These are phyloP conservation scores for Drosophila nebulosa DNA, from an alignment of 1,140 invertebrate species.

Conservation along the genomic window DNA sequence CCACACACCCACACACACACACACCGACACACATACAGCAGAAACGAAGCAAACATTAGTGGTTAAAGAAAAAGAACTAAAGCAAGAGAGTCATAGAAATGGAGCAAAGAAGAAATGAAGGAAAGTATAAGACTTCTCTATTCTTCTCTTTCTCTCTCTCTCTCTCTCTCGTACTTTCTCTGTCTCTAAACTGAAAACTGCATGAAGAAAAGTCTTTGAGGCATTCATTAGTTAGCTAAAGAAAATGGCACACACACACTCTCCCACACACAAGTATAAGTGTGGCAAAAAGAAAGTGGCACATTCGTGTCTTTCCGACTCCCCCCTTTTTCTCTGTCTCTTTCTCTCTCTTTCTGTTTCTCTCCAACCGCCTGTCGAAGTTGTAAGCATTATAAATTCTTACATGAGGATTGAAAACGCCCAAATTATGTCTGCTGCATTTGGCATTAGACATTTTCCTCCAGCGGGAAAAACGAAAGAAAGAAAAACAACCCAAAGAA, in stretches of 20 bases:
- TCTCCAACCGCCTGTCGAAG: not conserved
- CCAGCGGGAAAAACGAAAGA: not conserved
- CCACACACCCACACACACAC: slow-evolving; percentile 16
- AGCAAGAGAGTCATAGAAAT: slow-evolving; percentile 10
- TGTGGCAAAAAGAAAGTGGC: slow-evolving; percentile 30
- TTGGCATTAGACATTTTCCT: slow-evolving; percentile 18
- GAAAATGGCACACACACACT: slow-evolving; percentile 43
- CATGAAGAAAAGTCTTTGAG: slow-evolving; percentile 41
- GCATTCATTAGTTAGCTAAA: slow-evolving; percentile 52
- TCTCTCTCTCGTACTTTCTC: not conserved
- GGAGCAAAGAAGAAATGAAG: slow-evolving; percentile 31
- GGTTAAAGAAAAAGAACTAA: slow-evolving; percentile 26
- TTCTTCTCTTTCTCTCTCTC: slow-evolving; percentile 12
- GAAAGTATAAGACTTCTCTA: slow-evolving; percentile 7
- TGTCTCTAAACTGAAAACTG: slow-evolving; percentile 45
- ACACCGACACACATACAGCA: slow-evolving; percentile 7
- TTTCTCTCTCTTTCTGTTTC: not conserved
- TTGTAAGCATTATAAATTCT: slow-evolving; percentile 46
- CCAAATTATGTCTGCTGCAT: slow-evolving; percentile 29
- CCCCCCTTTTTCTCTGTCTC: too few species aligned
- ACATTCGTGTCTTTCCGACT: not conserved
- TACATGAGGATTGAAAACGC: slow-evolving; percentile 37
- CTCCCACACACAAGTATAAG: not conserved
- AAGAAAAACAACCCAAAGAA: not conserved
- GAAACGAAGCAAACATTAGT: slow-evolving; percentile 41